phyloP scores from a whole-genome alignment of 2,113 vertebrate species.

The Verasper variegatus region DNA sequence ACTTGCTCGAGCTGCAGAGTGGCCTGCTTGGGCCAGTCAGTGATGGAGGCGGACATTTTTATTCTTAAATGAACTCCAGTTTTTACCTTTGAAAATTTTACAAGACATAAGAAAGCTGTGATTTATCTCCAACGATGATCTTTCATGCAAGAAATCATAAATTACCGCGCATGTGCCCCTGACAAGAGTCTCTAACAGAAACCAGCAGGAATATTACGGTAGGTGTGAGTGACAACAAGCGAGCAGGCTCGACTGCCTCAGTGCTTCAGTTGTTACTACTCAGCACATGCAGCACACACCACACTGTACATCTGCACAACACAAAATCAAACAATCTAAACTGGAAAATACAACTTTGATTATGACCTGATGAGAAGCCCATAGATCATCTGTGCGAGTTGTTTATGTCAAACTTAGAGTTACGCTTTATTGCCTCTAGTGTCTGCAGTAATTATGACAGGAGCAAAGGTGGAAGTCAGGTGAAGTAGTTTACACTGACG shows the following conservation, averaged over 20 bases:
- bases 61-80: constrained; percentile 34
- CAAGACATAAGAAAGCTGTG: constrained; percentile 48
- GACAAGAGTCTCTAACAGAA: constrained; percentile 52
- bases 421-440: too few species aligned
- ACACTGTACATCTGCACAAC: not conserved
- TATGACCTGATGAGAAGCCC: too few species aligned
- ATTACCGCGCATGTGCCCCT: constrained; percentile 55
- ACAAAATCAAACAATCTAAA: too few species aligned
- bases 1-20: constrained; percentile 7
- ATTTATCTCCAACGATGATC: constrained; percentile 57
- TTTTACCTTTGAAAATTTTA: constrained; percentile 48
- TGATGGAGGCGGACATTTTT: constrained; percentile 22
- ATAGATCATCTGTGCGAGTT: too few species aligned
- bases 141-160: constrained; percentile 56
- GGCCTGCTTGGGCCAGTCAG: constrained; percentile 2
- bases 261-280: constrained; percentile 4
- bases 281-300: constrained; percentile 2
- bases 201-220: constrained; percentile 56
- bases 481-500: too few species aligned
- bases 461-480: too few species aligned
- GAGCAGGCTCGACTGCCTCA: constrained; percentile 12
- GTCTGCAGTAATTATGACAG: too few species aligned
- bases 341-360: too few species aligned
- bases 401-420: too few species aligned
- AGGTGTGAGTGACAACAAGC: constrained; percentile 45